Base-by-base conservation (phyloP, 2,797 vertebrate genomes). In the Holocentrus rufus region DNA sequence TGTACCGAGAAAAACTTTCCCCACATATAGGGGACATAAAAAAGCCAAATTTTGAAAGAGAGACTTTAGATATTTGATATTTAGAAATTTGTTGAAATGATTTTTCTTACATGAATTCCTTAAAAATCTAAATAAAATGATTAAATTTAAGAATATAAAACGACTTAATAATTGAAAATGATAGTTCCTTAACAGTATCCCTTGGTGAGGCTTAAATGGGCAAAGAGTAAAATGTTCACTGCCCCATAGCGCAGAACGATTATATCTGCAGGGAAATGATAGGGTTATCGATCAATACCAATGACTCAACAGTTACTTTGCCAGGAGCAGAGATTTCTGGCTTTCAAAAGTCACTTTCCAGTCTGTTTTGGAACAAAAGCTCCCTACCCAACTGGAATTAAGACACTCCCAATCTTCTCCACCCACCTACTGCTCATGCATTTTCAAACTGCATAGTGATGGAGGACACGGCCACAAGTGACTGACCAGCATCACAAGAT, bases 231-330 rank as follows among this genome's bases (percentile, higher is more conserved):
- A 55, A 85, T 85, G 80, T 17, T 31, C 77, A 79, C 65, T 70
- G 77, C 60, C 75, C 65, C 78, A 70, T 47, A 77, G 78, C 65
- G 83, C 77, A 77, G 65, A 78, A 69, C 73, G 13, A 44, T 11
- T 14, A 73, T 73, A 77, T 82, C 68, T 73, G 63, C 71, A 69
- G 87, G 85, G 71, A 68, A 88, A 79, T 53, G 77, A 73, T 63
- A 31, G 70, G 76, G 82, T 82, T 87, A 87, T 73, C 82, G 80
- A 87, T 87, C 81, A 67, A 62, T 76, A 73, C 75, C 78, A 79
- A 63, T 74, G 63, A 77, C 50, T 77, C 60, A n/a, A 83, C 70
- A 64, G 13, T 64, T 69, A 65, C 69, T 75, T 79, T 71, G 77
- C 79, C 72, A 85, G 77, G 76, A 69, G 54, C 44, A 20, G 56